phyloP scores from a whole-genome alignment of 2,888 invertebrate genomes.

The Cephus sareptanus region DNA sequence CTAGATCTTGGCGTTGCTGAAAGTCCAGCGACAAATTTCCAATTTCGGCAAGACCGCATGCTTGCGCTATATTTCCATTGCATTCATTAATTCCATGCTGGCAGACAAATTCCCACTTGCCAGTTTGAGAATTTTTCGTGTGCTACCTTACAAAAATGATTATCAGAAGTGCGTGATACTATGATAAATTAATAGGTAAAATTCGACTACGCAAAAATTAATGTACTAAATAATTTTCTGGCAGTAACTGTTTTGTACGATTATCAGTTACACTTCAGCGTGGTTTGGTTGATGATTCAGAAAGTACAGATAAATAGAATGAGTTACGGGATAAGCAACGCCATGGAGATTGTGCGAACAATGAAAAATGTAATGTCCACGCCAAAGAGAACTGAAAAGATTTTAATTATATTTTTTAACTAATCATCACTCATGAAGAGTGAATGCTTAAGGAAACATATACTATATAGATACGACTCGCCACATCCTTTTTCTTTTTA shows the following conservation, averaged over 20 bases:
- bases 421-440: not conserved
- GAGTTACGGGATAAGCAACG: not conserved
- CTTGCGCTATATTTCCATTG: constrained; percentile 67
- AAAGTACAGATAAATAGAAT: not conserved
- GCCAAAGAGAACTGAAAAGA: not conserved
- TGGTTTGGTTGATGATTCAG: not conserved
- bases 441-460: not conserved
- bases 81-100: constrained; percentile 70
- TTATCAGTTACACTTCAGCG: not conserved
- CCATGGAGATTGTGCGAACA: not conserved
- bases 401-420: not conserved
- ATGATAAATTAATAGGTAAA: not conserved
- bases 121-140: constrained; percentile 18
- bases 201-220: not conserved
- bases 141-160: not conserved
- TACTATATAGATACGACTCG: not conserved
- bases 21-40: constrained; percentile 9
- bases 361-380: not conserved
- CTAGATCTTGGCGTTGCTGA: constrained; percentile 30
- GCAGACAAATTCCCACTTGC: constrained; percentile 62
- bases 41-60: constrained; percentile 66
- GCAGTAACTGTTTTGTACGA: not conserved
- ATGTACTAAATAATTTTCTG: not conserved
- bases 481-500: not conserved
- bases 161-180: not conserved